Base-by-base conservation (phyloP, 53 echinoderm and acorn worm genomes). In the Henricia sp. region DNA sequence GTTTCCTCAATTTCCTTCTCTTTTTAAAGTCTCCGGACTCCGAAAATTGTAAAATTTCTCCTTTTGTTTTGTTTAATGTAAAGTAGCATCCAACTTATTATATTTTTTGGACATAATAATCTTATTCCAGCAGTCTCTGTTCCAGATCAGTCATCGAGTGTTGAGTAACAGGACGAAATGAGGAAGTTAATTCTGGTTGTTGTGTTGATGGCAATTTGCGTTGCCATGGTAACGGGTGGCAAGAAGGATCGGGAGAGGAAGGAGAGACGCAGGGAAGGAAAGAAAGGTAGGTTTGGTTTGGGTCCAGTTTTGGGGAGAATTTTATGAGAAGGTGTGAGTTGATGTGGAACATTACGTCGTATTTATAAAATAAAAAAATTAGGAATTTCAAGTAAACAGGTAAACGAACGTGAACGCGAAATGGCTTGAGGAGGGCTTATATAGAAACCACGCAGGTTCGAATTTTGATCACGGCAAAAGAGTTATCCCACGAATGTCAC, bases 221-320 rank as follows among this genome's bases (percentile, higher is more conserved):
- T 80, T 63, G 80, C 62, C 80, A 63, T 80, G 80, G 80, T 30
- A 43, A 80, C 64, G 46, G 80, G 63, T 42, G 80, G 63, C 6
- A 80, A 50, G 48, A 80, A 64, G 34, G 64, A 64, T 48, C 41
- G 65, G 50, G 36, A 41, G n/a, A 42, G 64, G 34, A 80, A 80
- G 42, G 80, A 80, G 0, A 46, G 80, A 20, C 80, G 63, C 24
- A 80, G 46, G 41, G 80, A 80, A 2, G 80, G 80, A 1, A 80
- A 80, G 21, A 57, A 48, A 80, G 80, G 80, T 80, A 80, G 58
- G 64, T 2, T 1, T 10, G 67, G 1, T 58, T 0, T 76, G 76
- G 59, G 57, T n/a, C 3, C 9, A 17, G 3, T 6, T 29, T 32
- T 60, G 30, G 62, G 62, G 11, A 29, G 33, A 60, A 60, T 60